Evolutionary conservation across 1,140 invertebrate genomes (phyloP).

Genomic region (Drosophila lacteicornis): DNA sequence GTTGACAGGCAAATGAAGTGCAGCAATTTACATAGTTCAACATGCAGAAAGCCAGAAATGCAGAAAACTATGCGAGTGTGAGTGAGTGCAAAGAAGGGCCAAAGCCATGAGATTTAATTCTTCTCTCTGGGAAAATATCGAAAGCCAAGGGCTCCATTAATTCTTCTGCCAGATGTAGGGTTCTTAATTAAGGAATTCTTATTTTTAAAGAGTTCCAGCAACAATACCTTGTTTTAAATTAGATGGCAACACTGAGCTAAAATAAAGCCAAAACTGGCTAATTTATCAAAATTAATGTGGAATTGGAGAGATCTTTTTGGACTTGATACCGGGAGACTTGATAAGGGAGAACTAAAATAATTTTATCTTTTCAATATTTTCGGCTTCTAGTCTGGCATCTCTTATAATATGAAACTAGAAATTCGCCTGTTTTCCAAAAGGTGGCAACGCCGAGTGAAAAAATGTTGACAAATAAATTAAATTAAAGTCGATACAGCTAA

Average conservation of each 20-base stretch:
- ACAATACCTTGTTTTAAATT: not conserved
- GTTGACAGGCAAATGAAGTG: constrained; percentile 45
- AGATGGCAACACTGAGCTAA: not conserved
- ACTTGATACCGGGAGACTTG: too few species aligned
- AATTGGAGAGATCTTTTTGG: not conserved
- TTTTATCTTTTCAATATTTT: not conserved
- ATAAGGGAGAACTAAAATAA: not conserved
- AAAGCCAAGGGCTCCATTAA: not conserved
- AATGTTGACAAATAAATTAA: not conserved
- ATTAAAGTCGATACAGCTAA: not conserved
- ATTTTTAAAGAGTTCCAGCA: not conserved
- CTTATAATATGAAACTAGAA: not conserved
- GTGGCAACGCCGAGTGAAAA: not conserved
- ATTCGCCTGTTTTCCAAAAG: not conserved
- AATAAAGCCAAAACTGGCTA: not conserved
- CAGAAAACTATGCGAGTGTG: not conserved
- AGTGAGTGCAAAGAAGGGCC: not conserved
- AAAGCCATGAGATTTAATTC: constrained; percentile 1
- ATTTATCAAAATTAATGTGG: not conserved
- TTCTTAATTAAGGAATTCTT: too few species aligned
- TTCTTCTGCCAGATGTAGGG: not conserved
- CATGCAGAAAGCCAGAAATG: constrained; percentile 15
- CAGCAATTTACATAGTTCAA: constrained; percentile 55
- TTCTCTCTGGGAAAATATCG: constrained; percentile 3
- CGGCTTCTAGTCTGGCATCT: not conserved